Evolutionary conservation across 2,888 invertebrate genomes (phyloP).

Genomic region (Euspilapteryx auroguttella): DNA sequence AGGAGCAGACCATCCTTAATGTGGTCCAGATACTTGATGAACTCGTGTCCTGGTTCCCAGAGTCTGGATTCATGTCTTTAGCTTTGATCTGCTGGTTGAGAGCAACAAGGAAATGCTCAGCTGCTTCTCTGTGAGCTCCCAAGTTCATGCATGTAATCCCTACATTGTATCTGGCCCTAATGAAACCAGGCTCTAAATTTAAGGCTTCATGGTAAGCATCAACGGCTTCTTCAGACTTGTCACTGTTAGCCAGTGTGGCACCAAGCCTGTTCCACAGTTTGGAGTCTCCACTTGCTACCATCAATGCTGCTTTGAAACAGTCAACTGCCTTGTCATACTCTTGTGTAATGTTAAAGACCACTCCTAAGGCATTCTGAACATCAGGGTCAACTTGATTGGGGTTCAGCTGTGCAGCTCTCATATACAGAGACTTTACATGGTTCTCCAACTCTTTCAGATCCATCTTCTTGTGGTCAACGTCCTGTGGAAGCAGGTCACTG

Average conservation of each 20-base stretch:
- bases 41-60: constrained; percentile 54
- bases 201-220: constrained; percentile 93
- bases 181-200: constrained; percentile 91
- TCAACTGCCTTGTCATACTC: constrained; percentile 97
- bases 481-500: constrained; percentile 66
- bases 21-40: constrained; percentile 96
- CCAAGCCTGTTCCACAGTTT: constrained; percentile 96
- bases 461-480: constrained; percentile 37
- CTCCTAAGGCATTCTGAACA: constrained; percentile 92
- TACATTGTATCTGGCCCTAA: constrained; percentile 95
- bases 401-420: constrained; percentile 78
- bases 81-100: constrained; percentile 84
- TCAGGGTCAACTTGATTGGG: constrained; percentile 81
- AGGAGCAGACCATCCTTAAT: constrained; percentile 81
- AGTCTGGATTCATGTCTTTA: constrained; percentile 30
- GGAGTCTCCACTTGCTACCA: constrained; percentile 79
- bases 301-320: constrained; percentile 90
- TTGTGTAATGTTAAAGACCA: constrained; percentile 90
- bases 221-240: constrained; percentile 92
- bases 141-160: constrained; percentile 98
- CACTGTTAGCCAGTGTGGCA: constrained; percentile 95
- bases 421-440: constrained; percentile 73
- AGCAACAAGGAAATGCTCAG: constrained; percentile 92
- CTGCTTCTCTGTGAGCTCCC: constrained; percentile 91
- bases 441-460: constrained; percentile 50